phyloP scores from a whole-genome alignment of 2,888 invertebrate species.

The Spialia ferax region DNA sequence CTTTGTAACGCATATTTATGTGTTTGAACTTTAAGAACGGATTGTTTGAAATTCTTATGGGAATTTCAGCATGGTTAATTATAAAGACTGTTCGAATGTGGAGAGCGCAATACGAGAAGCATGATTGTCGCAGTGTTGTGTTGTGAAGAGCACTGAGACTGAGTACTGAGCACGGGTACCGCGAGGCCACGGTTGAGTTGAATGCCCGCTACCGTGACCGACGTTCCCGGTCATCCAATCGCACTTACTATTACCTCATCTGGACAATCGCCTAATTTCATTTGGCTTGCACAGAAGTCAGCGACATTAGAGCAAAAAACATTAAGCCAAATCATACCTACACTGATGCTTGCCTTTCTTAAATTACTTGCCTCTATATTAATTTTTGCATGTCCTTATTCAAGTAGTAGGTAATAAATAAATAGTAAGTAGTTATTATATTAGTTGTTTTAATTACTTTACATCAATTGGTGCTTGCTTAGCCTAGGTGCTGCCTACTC shows the following conservation, averaged over 20 bases:
- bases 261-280: constrained; percentile 61
- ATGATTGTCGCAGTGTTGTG: constrained; percentile 44
- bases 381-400: too few relatives aligned
- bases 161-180: constrained; percentile 43
- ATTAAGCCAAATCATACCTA: neutral
- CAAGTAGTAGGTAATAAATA: too few relatives aligned
- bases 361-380: too few relatives aligned
- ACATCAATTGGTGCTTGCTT: too few relatives aligned
- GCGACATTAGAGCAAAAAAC: constrained; percentile 4
- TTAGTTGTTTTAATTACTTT: too few relatives aligned
- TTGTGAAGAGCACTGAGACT: constrained; percentile 42
- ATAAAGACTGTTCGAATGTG: neutral
- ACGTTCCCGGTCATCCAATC: constrained; percentile 70
- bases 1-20: constrained; percentile 3
- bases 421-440: too few relatives aligned
- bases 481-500: too few relatives aligned
- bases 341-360: neutral
- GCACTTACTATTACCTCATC: constrained; percentile 70
- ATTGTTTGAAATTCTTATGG: neutral
- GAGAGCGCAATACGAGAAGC: constrained; percentile 39
- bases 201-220: constrained; percentile 72
- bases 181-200: constrained; percentile 74
- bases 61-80: neutral
- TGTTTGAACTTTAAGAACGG: neutral
- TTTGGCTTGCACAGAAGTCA: constrained; percentile 18